Percentiles rank a stretch among this genome's conserved stretches.
Evolutionary conservation across 2,113 vertebrate species (phyloP).

Genomic region (Eptesicus fuscus): DNA sequence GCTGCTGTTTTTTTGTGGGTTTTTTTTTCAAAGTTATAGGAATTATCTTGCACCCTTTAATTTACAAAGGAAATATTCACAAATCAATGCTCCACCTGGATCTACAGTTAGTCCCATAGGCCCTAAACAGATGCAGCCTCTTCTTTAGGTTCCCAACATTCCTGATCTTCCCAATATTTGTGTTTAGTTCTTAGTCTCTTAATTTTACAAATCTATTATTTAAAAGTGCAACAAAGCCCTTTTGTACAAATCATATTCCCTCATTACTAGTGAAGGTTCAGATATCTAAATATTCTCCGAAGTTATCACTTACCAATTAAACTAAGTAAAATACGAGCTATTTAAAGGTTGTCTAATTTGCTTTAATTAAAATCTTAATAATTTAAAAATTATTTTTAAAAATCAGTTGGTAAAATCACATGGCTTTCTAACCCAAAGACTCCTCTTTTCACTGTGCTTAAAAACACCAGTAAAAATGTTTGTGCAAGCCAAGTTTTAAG

Average conservation of each 20-base stretch:
- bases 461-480: not conserved
- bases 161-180: not conserved
- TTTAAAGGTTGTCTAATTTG: not conserved
- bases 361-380: not conserved
- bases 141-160: not conserved
- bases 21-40: not conserved
- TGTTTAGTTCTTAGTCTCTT: not conserved
- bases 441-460: not conserved
- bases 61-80: not conserved
- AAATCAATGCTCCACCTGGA: not conserved
- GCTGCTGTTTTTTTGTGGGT: not conserved
- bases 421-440: not conserved
- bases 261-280: not conserved
- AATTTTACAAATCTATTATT: not conserved
- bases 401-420: not conserved
- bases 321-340: not conserved
- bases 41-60: not conserved
- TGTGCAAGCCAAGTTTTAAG: not conserved
- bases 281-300: constrained; percentile 9
- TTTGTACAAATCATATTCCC: not conserved
- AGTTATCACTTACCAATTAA: constrained; percentile 17
- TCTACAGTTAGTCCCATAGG: not conserved
- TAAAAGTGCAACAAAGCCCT: not conserved
- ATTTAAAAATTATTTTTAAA: not conserved
- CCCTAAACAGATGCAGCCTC: not conserved